Evolutionary conservation across 2,888 invertebrate species (phyloP), one percentile per base, ranked within the genome.

Genomic region (Sarcophaga rosellei): DNA sequence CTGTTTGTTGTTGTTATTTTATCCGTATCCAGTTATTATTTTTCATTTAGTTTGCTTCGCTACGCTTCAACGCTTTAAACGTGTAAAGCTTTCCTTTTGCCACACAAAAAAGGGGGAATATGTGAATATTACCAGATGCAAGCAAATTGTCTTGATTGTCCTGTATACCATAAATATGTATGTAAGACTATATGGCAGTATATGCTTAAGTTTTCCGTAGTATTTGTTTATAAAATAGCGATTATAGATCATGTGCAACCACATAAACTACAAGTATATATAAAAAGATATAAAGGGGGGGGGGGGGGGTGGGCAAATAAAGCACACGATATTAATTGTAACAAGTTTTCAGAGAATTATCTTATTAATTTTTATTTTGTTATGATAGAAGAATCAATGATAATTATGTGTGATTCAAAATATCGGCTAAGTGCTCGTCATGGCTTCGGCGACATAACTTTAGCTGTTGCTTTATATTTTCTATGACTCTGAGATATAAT

Each of bases 1-100:
- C 2, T 47, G n/a, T n/a, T 20, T 76, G 4, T 35, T 59, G 62
- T 25, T 25, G 3, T 70, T 72, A 3, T 20, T 25, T 57, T 53
- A 20, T 59, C 20, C 57, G 63, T 53, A 20, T 59, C 15, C 57
- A 63, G 72, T 63, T 79, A 72, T 70, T 72, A 65, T 63, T 79
- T 70, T 25, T 63, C 57, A 78, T 72, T 63, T 79, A 70, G 59
- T 77, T 70, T 53, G 70, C 35, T 70, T 79, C 70, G 79, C 6
- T 79, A 63, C 72, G 57, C 79, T 79, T 79, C 23, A 79, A 20
- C 47, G 79, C 65, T 63, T 70, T 79, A 53, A 72, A 63, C 47
- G 79, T 47, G 44, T 8, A 10, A 4, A 15, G 53, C 4, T 53
- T 53, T 15, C 17, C 10, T 15, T 53, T 53, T 53, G 17, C 17